These are phyloP conservation scores for Tautogolabrus adspersus DNA, from an alignment of 2,113 vertebrate species.

Conservation along the genomic window DNA sequence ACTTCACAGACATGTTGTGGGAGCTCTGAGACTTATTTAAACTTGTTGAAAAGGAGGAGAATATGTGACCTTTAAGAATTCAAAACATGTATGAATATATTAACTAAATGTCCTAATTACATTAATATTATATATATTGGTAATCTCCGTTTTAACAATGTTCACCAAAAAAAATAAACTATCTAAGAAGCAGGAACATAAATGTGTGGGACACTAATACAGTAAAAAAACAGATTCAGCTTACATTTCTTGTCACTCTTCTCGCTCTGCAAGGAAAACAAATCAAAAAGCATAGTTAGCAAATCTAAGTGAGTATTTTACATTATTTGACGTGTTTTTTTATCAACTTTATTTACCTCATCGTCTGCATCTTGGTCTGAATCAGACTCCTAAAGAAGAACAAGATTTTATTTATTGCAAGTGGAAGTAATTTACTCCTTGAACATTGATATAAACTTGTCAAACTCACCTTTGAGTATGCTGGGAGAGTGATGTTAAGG, in stretches of 20 bases:
- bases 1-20: too few species aligned
- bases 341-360: constrained; percentile 85
- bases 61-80: too few species aligned
- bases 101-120: neutral
- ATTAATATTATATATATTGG: neutral
- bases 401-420: constrained; percentile 10
- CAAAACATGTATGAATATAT: too few species aligned
- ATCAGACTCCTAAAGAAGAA: constrained; percentile 89
- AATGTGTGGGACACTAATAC: too few species aligned
- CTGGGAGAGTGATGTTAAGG: constrained; percentile 93
- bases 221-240: constrained; percentile 59
- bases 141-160: neutral
- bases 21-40: too few species aligned
- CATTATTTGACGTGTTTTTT: neutral
- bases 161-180: neutral
- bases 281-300: constrained; percentile 36
- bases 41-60: too few species aligned
- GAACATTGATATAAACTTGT: neutral
- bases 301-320: neutral
- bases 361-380: constrained; percentile 97
- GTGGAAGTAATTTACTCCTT: neutral
- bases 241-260: constrained; percentile 98
- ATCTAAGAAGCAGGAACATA: too few species aligned
- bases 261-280: constrained; percentile 89
- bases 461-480: constrained; percentile 81